These are phyloP conservation scores for Xenopus borealis DNA, from an alignment of 2,113 vertebrate species.

Conservation along the genomic window DNA sequence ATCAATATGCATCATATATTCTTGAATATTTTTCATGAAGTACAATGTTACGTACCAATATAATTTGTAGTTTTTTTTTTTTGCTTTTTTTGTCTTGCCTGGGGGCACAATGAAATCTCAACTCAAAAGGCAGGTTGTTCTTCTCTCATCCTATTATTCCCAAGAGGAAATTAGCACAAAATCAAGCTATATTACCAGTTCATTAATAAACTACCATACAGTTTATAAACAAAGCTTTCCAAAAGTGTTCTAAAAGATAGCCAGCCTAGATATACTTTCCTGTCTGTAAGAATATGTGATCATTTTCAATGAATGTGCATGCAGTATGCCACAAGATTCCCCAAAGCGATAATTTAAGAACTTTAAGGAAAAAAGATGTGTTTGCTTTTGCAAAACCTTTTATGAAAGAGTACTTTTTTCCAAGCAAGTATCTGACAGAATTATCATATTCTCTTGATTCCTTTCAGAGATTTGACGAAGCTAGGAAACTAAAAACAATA, in stretches of 20 bases:
- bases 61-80: conserved; percentile 19
- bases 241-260: conserved; percentile 37
- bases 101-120: conserved; percentile 21
- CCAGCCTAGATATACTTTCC: conserved; percentile 36
- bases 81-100: conserved; percentile 31
- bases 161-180: conserved; percentile 39
- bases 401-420: conserved; percentile 10
- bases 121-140: conserved; percentile 40
- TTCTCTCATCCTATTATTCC: conserved; percentile 39
- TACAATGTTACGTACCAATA: background rate
- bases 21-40: too few species aligned
- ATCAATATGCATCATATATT: too few species aligned
- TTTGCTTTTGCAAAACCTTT: conserved; percentile 6
- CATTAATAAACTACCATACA: conserved; percentile 30
- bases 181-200: conserved; percentile 41
- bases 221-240: conserved; percentile 39
- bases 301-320: conserved; percentile 32
- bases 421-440: conserved; percentile 7
- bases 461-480: too few species aligned
- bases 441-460: conserved; percentile 4
- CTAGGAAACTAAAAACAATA: too few species aligned
- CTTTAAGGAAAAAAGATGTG: conserved; percentile 34
- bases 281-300: conserved; percentile 39
- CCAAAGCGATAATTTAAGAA: conserved; percentile 40
- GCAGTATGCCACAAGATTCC: conserved; percentile 37